Conservation (phyloP, 2,113 vertebrate genomes). For the Otis tarda region DNA sequence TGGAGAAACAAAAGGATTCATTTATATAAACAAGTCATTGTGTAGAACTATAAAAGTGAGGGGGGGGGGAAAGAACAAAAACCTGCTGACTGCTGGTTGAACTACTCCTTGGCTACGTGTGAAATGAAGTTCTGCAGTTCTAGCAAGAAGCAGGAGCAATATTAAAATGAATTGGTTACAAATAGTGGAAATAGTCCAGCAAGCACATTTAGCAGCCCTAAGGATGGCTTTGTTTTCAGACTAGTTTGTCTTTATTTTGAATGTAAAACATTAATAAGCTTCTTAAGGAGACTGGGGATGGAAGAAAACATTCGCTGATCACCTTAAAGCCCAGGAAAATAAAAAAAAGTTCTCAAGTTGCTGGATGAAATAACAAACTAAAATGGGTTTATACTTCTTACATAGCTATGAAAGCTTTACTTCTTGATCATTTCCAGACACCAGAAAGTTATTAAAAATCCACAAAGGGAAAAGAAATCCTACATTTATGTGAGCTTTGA, state of each 20-base stretch:
- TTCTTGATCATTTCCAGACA: slow-evolving; percentile 65
- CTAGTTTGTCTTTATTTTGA: slow-evolving; percentile 53
- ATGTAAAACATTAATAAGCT: slow-evolving; percentile 39
- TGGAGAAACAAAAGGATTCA: slow-evolving; percentile 60
- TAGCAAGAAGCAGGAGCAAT: not conserved
- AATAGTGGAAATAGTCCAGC: slow-evolving; percentile 29
- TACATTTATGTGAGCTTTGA: slow-evolving; percentile 31
- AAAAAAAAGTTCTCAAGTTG: slow-evolving; percentile 43
- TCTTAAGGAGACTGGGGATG: slow-evolving; percentile 6
- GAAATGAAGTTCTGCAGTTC: slow-evolving; percentile 41
- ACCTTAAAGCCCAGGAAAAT: slow-evolving; percentile 46
- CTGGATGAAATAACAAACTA: slow-evolving; percentile 62
- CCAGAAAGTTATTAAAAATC: slow-evolving; percentile 55
- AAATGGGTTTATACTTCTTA: slow-evolving; percentile 51
- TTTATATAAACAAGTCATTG: slow-evolving; percentile 60
- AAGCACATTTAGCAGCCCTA: slow-evolving; percentile 1
- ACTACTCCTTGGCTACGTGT: not conserved
- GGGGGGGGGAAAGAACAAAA: not conserved
- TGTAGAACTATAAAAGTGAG: not conserved
- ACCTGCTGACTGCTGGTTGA: slow-evolving; percentile 16
- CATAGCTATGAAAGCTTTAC: slow-evolving; percentile 44
- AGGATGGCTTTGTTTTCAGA: slow-evolving; percentile 35
- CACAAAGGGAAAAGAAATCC: slow-evolving; percentile 41
- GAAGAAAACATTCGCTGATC: slow-evolving; percentile 43
- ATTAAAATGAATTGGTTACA: slow-evolving; percentile 47